Percentiles rank a stretch among this genome's conserved stretches.
Evolutionary conservation across 1,140 invertebrate genomes (phyloP).

Genomic region (Drosophila nasuta): DNA sequence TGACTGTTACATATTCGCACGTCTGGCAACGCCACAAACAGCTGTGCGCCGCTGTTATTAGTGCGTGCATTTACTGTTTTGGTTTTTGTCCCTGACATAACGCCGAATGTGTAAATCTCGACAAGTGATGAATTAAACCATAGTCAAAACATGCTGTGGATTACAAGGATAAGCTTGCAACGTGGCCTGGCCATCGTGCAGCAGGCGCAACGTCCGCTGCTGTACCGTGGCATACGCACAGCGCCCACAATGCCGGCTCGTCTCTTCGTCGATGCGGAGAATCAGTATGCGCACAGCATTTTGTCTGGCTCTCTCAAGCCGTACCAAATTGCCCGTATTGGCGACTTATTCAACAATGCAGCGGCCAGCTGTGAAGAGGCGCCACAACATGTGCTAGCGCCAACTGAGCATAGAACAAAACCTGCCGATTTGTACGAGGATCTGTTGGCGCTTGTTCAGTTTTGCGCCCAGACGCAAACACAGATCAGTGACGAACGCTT

Average conservation of each 20-base stretch:
- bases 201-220: neutral
- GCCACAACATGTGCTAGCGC: constrained; percentile 25
- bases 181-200: neutral
- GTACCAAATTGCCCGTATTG: constrained; percentile 62
- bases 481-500: constrained; percentile 78
- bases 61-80: neutral
- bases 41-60: neutral
- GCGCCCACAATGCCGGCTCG: constrained; percentile 22
- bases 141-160: constrained; percentile 8
- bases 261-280: constrained; percentile 73
- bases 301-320: constrained; percentile 70
- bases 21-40: constrained; percentile 30
- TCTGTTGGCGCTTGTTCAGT: constrained; percentile 82
- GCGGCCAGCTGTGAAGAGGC: neutral
- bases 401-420: neutral
- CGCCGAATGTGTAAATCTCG: neutral
- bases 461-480: constrained; percentile 63
- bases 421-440: constrained; percentile 69
- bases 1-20: neutral
- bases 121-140: constrained; percentile 34
- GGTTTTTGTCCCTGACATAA: constrained; percentile 33
- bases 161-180: constrained; percentile 10
- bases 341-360: neutral
- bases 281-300: constrained; percentile 76
- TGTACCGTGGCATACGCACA: constrained; percentile 27